phyloP scores from a whole-genome alignment of 2,797 vertebrate species.

The Nyctalus aviator region DNA sequence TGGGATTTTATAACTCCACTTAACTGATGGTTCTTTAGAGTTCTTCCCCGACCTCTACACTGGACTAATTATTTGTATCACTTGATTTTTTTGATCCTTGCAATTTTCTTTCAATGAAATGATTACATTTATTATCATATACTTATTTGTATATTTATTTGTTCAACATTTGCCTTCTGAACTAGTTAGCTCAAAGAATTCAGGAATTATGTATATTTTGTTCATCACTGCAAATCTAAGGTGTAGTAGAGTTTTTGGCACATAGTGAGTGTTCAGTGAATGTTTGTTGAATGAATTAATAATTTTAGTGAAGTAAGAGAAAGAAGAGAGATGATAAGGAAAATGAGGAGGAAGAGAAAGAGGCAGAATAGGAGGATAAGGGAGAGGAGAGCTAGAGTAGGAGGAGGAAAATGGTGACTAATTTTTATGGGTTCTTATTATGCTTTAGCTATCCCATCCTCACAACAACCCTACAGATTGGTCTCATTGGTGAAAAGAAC shows the following conservation, averaged over 20 bases:
- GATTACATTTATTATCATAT: neutral
- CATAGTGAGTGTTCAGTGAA: neutral
- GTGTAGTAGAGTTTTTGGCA: neutral
- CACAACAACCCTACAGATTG: neutral
- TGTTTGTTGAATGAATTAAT: neutral
- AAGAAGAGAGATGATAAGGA: neutral
- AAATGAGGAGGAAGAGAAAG: neutral
- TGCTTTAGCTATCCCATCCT: neutral
- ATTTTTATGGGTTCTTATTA: neutral
- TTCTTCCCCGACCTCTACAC: neutral
- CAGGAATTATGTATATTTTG: neutral
- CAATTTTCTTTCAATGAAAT: neutral
- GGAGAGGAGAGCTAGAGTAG: neutral
- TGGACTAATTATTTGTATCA: neutral
- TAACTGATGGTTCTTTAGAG: neutral
- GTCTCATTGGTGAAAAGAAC: neutral
- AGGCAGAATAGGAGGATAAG: neutral
- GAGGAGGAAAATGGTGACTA: neutral
- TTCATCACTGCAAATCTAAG: neutral
- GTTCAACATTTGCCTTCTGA: neutral
- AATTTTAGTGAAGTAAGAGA: neutral
- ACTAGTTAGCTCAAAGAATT: neutral
- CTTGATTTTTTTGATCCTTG: neutral
- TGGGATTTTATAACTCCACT: neutral
- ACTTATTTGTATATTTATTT: constrained; percentile 46